Evolutionary conservation across 1,140 invertebrate species (phyloP).

Genomic region (Cydia splendana): DNA sequence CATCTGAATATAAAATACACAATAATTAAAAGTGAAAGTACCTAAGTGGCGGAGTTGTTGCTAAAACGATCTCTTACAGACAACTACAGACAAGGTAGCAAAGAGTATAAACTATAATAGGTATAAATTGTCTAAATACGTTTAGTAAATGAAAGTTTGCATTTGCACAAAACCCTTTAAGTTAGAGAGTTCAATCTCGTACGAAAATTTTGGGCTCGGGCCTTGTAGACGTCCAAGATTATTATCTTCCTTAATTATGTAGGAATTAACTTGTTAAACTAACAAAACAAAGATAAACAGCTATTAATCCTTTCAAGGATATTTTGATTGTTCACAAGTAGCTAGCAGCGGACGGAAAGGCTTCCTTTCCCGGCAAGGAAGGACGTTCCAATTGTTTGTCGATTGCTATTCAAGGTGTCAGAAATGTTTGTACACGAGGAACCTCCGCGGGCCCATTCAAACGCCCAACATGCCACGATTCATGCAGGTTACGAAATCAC

Average conservation of each 20-base stretch:
- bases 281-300: constrained; percentile 29
- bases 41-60: too few relatives aligned
- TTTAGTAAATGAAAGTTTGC: too few relatives aligned
- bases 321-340: constrained; percentile 28
- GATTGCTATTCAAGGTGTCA: constrained; percentile 44
- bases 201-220: background rate
- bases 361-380: constrained; percentile 35
- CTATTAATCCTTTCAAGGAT: constrained; percentile 32
- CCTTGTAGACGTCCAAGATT: background rate
- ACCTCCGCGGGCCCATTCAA: constrained; percentile 41
- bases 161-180: too few relatives aligned
- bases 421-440: constrained; percentile 47
- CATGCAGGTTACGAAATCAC: constrained; percentile 46
- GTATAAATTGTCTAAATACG: too few relatives aligned
- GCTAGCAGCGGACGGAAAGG: constrained; percentile 39
- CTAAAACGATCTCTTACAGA: too few relatives aligned
- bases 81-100: too few relatives aligned
- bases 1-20: too few relatives aligned
- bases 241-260: background rate
- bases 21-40: too few relatives aligned
- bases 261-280: constrained; percentile 20
- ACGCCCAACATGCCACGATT: constrained; percentile 47
- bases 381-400: constrained; percentile 36
- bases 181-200: background rate
- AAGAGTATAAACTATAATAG: too few relatives aligned